Percentiles rank a stretch among this genome's conserved stretches.
Evolutionary conservation across 2,113 vertebrate genomes (phyloP).

Genomic region (Microtus oregoni): DNA sequence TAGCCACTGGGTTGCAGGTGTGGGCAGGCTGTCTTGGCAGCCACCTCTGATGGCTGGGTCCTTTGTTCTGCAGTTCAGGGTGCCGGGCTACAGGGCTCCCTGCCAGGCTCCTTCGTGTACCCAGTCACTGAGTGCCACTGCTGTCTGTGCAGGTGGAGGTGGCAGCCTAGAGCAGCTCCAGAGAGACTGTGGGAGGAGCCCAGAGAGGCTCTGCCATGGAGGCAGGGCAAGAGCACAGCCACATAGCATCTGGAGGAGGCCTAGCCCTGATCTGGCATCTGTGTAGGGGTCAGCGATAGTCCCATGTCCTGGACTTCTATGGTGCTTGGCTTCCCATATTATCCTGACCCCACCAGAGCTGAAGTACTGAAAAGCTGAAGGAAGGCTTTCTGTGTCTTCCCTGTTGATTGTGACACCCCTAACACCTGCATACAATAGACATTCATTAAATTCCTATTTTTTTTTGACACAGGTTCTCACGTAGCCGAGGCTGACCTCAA

Average conservation of each 20-base stretch:
- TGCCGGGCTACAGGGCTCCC: background rate
- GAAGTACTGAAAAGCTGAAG: background rate
- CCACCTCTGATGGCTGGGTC: background rate
- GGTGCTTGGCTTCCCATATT: background rate
- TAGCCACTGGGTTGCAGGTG: background rate
- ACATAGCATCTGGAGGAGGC: background rate
- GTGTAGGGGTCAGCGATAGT: background rate
- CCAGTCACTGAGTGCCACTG: background rate
- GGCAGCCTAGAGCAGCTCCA: slow-evolving; percentile 48
- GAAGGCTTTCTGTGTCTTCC: no score
- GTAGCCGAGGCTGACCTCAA: background rate
- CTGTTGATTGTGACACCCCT: background rate
- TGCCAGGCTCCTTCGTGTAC: slow-evolving; percentile 38
- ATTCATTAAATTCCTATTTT: background rate
- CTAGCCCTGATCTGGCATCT: background rate
- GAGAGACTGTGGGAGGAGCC: background rate
- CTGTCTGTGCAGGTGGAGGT: slow-evolving; percentile 44
- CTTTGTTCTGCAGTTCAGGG: slow-evolving; percentile 70
- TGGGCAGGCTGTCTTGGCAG: background rate
- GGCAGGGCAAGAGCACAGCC: background rate
- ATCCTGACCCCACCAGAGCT: no score
- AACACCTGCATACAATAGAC: background rate
- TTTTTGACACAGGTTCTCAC: background rate
- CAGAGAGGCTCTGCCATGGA: background rate
- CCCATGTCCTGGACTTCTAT: background rate